phyloP scores from a whole-genome alignment of 2,113 vertebrate genomes.

The Silurus glanis region DNA sequence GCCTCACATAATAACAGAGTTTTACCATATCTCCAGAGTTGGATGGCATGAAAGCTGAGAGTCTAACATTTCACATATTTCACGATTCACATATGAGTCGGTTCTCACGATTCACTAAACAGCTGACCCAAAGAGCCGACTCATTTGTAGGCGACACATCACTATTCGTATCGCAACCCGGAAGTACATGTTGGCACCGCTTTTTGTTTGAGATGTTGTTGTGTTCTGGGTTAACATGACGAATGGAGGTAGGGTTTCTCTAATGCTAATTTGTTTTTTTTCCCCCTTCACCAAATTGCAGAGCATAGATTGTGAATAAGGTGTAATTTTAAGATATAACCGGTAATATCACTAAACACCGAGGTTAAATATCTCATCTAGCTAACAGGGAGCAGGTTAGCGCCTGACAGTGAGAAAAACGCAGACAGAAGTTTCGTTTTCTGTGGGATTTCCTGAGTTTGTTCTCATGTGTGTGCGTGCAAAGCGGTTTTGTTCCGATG shows the following conservation, averaged over 20 bases:
- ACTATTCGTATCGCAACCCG: conserved; percentile 8
- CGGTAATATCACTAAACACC: background rate
- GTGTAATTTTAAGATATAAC: background rate
- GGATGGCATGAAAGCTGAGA: background rate
- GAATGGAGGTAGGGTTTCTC: conserved; percentile 3
- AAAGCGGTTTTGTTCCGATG: background rate
- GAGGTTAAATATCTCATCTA: background rate
- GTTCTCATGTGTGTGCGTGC: background rate
- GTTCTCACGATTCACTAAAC: background rate
- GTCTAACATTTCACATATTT: no score
- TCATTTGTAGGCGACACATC: background rate
- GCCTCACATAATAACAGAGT: background rate
- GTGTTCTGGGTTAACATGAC: conserved; percentile 17
- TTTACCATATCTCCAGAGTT: background rate
- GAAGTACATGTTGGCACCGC: conserved; percentile 13
- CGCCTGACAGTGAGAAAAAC: background rate
- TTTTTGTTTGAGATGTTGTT: conserved; percentile 34
- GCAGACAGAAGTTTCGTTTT: background rate
- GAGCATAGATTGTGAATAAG: no score
- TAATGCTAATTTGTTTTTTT: background rate
- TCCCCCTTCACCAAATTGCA: background rate
- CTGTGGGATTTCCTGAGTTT: background rate
- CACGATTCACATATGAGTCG: background rate
- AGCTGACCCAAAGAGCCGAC: background rate
- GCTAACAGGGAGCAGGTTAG: background rate